Base-by-base conservation (phyloP, 2,888 invertebrate genomes). In the Saturnia japonica region DNA sequence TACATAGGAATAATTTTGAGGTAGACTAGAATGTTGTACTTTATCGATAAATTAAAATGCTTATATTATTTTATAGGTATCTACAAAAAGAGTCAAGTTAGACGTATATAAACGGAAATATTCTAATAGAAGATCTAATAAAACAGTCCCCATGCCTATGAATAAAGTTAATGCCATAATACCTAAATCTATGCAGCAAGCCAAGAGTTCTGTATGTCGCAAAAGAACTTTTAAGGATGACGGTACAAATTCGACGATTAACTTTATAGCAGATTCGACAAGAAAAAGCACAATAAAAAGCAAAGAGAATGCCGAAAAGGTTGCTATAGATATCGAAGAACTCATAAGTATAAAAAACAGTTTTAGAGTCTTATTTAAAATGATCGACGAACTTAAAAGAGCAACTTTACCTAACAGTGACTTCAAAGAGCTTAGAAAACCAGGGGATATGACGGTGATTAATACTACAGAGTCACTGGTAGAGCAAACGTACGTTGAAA, bases 161-260 rank as follows among this genome's bases (percentile, higher is more conserved):
- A 85, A 87, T 72, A 84, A 87, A 78, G 86, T 85, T 0, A 87
- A 83, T 64, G 83, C 88, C 12, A 78, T 89, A 19, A 78, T 85
- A 71, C 85, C 86, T 2, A 84, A 84, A 71, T 78, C 76, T 16
- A 82, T 86, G 80, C 78, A 82, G 72, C 78, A 77, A 77, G 75
- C 71, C 42, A 54, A 40, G 64, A 80, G 73, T 73, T 73, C 68
- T 73, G 71, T 71, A n/a, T 81, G 51, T 42, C 82, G 83, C 40
- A 88, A 86, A 78, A 80, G 82, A 72, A 68, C 78, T 64, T 78
- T 79, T 68, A 80, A 79, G 43, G 78, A 74, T 25, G 73, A 72
- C 34, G 51, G 62, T 28, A 75, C 75, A 28, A 73, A 76, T 72
- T 68, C 45, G 42, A 72, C 74, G n/a, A 73, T 75, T 11, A 85